Evolutionary conservation across 2,797 vertebrate species (phyloP).

Genomic region (Melanotaenia trifasciata): DNA sequence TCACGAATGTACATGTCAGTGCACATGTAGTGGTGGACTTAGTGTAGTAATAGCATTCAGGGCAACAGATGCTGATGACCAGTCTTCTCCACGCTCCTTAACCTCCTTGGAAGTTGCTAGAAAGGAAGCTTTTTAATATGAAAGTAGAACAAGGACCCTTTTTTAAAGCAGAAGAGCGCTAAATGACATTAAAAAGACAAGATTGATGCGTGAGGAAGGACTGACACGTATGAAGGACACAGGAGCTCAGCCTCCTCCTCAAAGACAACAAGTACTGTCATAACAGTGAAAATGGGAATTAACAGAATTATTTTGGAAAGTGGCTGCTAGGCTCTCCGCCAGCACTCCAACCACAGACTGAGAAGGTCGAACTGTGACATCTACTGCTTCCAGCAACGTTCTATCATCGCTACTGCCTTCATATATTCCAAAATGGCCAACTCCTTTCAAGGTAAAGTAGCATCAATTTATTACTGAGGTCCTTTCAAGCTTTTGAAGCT

Average conservation of each 20-base stretch:
- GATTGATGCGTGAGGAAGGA: conserved; percentile 51
- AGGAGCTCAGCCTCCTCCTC: conserved; percentile 52
- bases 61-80: conserved; percentile 26
- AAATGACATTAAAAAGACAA: conserved; percentile 64
- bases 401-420: conserved; percentile 33
- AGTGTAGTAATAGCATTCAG: conserved; percentile 7
- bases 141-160: conserved; percentile 33
- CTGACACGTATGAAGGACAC: conserved; percentile 70
- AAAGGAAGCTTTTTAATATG: conserved; percentile 24
- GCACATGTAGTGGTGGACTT: conserved; percentile 9
- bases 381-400: conserved; percentile 39
- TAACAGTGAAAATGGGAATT: conserved; percentile 69
- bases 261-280: conserved; percentile 66
- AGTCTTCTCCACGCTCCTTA: conserved; percentile 4
- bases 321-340: conserved; percentile 76
- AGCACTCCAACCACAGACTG: conserved; percentile 51
- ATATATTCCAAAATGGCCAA: conserved; percentile 36
- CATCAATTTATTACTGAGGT: conserved; percentile 20
- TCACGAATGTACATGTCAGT: conserved; percentile 28
- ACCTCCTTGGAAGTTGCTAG: conserved; percentile 17
- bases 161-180: conserved; percentile 44
- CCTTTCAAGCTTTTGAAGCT: conserved; percentile 2
- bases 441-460: conserved; percentile 24
- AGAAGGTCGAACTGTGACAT: conserved; percentile 49
- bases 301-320: conserved; percentile 79